phyloP scores from a whole-genome alignment of 2,113 vertebrate genomes.

The Pavo muticus region DNA sequence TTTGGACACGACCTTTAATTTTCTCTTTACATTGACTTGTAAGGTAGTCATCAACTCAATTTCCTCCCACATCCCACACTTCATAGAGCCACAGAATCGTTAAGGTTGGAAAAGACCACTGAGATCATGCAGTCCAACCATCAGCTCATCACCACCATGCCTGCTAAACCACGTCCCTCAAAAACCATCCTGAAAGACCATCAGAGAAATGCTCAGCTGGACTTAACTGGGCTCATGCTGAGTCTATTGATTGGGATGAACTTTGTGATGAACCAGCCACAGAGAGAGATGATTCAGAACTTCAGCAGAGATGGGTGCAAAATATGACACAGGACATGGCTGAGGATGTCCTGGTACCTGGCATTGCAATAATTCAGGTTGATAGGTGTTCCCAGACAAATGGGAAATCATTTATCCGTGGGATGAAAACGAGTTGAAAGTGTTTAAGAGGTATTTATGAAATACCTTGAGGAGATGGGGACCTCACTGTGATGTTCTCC shows the following conservation, averaged over 20 bases:
- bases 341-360: background rate
- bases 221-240: background rate
- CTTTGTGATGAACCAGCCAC: background rate
- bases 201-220: background rate
- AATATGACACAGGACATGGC: background rate
- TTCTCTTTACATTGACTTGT: background rate
- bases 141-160: no score
- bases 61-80: background rate
- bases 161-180: no score
- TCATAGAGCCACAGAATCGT: background rate
- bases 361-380: background rate
- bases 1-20: background rate
- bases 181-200: background rate
- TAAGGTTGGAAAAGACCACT: no score
- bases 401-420: background rate
- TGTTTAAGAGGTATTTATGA: background rate
- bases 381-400: background rate
- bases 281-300: background rate
- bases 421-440: background rate
- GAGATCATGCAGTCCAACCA: no score
- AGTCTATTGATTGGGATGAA: background rate
- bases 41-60: fast-evolving
- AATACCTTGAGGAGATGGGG: background rate
- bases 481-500: background rate
- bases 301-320: background rate